phyloP scores from a whole-genome alignment of 2,797 vertebrate species.

The Anisognathus igniventris region DNA sequence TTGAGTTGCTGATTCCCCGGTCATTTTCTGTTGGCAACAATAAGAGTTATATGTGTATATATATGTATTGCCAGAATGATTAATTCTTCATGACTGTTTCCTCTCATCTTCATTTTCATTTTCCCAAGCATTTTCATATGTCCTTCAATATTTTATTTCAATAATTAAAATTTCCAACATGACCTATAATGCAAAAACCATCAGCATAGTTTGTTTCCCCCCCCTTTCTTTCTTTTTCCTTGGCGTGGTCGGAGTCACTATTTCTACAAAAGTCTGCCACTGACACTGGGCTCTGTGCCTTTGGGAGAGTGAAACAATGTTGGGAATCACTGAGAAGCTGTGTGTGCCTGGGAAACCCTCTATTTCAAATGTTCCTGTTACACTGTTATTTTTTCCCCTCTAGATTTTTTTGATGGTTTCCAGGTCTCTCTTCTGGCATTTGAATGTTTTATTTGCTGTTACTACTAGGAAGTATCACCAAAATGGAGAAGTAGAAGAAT shows the following conservation, averaged over 20 bases:
- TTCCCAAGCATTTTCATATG: background rate
- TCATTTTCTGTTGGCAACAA: background rate
- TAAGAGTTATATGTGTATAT: background rate
- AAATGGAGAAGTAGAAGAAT: background rate
- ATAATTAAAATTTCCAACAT: background rate
- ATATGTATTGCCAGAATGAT: background rate
- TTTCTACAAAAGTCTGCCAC: slow-evolving; percentile 20
- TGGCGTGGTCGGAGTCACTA: background rate
- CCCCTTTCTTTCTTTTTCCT: background rate
- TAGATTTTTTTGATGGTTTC: slow-evolving; percentile 34
- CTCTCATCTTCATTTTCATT: background rate
- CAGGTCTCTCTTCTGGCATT: slow-evolving; percentile 25
- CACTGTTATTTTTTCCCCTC: slow-evolving; percentile 9
- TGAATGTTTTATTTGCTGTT: background rate
- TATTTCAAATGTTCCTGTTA: slow-evolving; percentile 28
- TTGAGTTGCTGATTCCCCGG: background rate
- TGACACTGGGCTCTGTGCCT: slow-evolving; percentile 37
- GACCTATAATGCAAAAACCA: background rate
- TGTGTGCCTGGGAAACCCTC: slow-evolving; percentile 45
- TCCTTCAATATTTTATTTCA: background rate
- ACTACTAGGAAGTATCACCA: background rate
- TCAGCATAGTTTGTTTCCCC: background rate
- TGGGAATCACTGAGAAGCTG: slow-evolving; percentile 14
- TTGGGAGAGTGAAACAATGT: background rate
- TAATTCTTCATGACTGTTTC: background rate